Conservation (phyloP, 2,113 vertebrate species). For the Varanus salvator region DNA sequence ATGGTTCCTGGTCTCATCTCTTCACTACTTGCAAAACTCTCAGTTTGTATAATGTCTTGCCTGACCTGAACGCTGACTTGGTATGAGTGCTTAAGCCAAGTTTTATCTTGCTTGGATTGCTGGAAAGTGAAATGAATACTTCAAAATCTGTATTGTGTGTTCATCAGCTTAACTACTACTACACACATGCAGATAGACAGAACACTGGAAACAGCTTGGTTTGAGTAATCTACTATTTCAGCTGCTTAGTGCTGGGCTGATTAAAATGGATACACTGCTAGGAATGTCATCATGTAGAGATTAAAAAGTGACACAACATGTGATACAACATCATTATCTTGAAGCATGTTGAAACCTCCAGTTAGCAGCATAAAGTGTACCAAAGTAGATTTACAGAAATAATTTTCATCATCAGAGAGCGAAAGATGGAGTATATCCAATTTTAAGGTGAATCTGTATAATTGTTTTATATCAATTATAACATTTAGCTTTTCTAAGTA, state of each 20-base stretch:
- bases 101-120: background rate
- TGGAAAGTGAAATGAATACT: background rate
- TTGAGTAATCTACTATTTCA: constrained; percentile 54
- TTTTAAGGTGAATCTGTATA: background rate
- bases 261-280: constrained; percentile 60
- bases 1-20: background rate
- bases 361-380: background rate
- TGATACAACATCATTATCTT: constrained; percentile 44
- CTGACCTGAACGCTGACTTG: background rate
- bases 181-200: background rate
- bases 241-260: constrained; percentile 45
- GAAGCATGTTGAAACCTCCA: constrained; percentile 22
- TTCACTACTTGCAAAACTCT: background rate
- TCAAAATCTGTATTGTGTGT: background rate
- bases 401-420: constrained; percentile 22
- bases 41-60: background rate
- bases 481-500: background rate
- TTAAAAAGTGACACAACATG: constrained; percentile 51
- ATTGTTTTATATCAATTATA: background rate
- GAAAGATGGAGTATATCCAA: background rate
- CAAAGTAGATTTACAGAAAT: background rate
- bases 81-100: background rate
- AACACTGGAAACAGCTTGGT: constrained; percentile 40
- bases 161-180: background rate
- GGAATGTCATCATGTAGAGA: constrained; percentile 47